Evolutionary conservation across 2,888 invertebrate species (phyloP).

Genomic region (Auanema sp.): DNA sequence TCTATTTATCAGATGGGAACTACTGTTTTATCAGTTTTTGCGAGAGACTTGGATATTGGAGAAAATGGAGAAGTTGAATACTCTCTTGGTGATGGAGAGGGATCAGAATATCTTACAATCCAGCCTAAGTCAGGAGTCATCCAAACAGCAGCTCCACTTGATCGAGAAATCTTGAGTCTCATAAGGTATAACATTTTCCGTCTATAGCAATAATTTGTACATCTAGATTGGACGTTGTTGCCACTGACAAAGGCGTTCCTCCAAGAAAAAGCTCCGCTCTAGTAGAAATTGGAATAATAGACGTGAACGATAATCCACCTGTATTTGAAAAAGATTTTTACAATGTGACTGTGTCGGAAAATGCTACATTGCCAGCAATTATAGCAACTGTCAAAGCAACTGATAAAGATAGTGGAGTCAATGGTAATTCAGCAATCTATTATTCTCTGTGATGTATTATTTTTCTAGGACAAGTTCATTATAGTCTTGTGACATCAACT

Average conservation of each 20-base stretch:
- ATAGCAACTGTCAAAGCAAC: conserved; percentile 77
- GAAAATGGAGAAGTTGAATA: conserved; percentile 76
- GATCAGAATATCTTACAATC: conserved; percentile 74
- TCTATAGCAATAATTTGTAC: conserved; percentile 7
- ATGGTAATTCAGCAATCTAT: conserved; percentile 70
- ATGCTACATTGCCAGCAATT: conserved; percentile 81
- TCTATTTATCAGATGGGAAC: conserved; percentile 53
- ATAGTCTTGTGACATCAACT: conserved; percentile 92
- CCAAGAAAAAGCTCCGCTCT: conserved; percentile 43
- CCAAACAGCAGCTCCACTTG: conserved; percentile 80
- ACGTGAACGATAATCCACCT: conserved; percentile 63
- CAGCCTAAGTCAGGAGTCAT: conserved; percentile 92
- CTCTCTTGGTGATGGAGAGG: conserved; percentile 45
- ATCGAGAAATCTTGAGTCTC: conserved; percentile 73
- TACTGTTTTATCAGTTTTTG: conserved; percentile 67
- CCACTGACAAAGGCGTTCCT: conserved; percentile 55
- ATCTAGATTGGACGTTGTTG: conserved; percentile 59
- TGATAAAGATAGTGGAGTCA: conserved; percentile 88
- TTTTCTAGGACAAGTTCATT: conserved; percentile 72
- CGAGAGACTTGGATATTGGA: conserved; percentile 85
- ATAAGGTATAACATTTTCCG: conserved; percentile 18
- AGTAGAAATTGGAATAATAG: conserved; percentile 55
- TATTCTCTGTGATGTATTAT: conserved; percentile 62
- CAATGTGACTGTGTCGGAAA: conserved; percentile 73
- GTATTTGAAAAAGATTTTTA: conserved; percentile 51